phyloP scores from a whole-genome alignment of 2,797 vertebrate genomes.

The Trichosurus vulpecula region DNA sequence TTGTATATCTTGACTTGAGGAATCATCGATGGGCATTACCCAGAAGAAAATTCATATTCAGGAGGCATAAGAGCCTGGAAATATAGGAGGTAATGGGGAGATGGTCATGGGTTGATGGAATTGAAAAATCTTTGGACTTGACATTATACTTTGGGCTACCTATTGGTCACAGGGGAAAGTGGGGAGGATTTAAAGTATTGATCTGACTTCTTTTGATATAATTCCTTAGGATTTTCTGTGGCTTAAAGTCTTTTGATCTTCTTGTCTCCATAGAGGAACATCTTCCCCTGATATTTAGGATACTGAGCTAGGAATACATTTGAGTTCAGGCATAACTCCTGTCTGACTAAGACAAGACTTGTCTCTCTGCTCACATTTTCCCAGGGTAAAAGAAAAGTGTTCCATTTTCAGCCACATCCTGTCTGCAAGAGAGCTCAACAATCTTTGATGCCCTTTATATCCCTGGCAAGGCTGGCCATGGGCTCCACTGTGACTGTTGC shows the following conservation, averaged over 20 bases:
- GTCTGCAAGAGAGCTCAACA: neutral
- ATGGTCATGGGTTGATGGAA: no score
- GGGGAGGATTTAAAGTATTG: neutral
- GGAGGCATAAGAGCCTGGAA: neutral
- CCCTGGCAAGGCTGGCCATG: neutral
- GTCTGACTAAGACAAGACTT: neutral
- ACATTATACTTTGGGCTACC: neutral
- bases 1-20: neutral
- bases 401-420: neutral
- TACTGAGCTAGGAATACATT: neutral
- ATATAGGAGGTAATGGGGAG: neutral
- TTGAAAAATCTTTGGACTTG: neutral
- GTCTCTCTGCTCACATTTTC: neutral
- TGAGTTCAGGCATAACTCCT: neutral
- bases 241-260: neutral
- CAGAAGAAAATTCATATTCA: neutral
- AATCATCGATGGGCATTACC: neutral
- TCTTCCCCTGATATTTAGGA: conserved; percentile 13
- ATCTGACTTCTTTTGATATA: neutral
- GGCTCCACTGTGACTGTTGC: neutral
- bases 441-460: neutral
- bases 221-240: neutral
- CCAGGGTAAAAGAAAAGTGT: neutral
- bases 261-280: neutral
- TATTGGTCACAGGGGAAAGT: neutral